Evolutionary conservation across 2,888 invertebrate genomes (phyloP), one percentile per base, ranked within the genome.

Genomic region (Ichneumon xanthorius): DNA sequence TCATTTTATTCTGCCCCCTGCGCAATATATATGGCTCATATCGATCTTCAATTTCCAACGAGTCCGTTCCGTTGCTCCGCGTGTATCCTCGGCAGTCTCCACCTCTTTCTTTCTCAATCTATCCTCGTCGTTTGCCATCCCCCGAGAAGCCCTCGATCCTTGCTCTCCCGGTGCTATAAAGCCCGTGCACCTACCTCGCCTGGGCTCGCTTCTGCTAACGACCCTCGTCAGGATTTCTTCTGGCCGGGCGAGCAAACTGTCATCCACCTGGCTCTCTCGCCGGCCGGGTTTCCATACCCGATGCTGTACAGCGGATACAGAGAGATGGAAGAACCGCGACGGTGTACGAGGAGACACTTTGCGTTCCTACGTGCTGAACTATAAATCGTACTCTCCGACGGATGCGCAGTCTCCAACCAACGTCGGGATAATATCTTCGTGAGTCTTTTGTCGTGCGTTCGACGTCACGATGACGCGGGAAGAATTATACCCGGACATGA

Each of bases 151-250:
- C 45, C 70, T 22, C 77, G 55, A 81, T 75, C 58, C 53, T 70
- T 58, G 65, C 71, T 73, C 61, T 50, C 70, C 48, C 61, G 61
- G 16, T 33, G 58, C 63, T 76, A 22, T 63, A 78, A 61, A 65
- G 45, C 65, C 67, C 61, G 6, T 75, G 71, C 53, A 76, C 53
- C 55, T 48, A 53, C 48, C 30, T 73, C 22, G 16, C 71, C 30
- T 45, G 72, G 63, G 40, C 50, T 72, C 53, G 50, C 75, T 81
- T 61, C 68, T 58, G 80, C 84, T 85, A 86, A 87, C 85, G 85
- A 85, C 81, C 86, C 83, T 86, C 85, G 80, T 86, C 86, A 86
- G 71, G 72, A 76, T 82, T 81, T 85, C 83, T 76, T 83, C 81
- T 80, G 80, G 79, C 75, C 71, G 55, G 40, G 53, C 70, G 71